Evolutionary conservation across 2,888 invertebrate species (phyloP), one percentile per base, ranked within the genome.

Genomic region (Heteropelma amictum): DNA sequence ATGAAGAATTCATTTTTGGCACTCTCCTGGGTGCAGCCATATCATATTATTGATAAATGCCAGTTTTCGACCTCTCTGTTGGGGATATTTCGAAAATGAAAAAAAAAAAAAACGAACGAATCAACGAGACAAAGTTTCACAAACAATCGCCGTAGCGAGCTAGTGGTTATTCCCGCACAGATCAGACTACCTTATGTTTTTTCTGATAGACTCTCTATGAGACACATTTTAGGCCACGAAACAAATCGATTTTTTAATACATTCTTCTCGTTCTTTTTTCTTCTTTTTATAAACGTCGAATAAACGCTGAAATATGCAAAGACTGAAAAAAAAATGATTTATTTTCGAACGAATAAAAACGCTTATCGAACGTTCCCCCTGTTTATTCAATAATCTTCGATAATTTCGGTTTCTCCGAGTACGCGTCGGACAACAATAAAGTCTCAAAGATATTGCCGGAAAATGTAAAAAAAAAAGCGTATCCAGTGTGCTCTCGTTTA

Each of bases 391-490:
- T n/a, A n/a, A n/a, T n/a, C n/a, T n/a, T n/a, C n/a, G n/a, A n/a
- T n/a, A n/a, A n/a, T n/a, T n/a, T n/a, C n/a, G n/a, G n/a, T n/a
- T n/a, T n/a, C n/a, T n/a, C n/a, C n/a, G n/a, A n/a, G n/a, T n/a
- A n/a, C n/a, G 2, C 8, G 19, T 26, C 33, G 6, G 26, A 42
- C 51, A 30, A 23, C 35, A 6, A 10, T n/a, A 65, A 61, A 65
- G 40, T 33, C 7, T 12, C 8, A 61, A 63, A 30, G 56, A 10
- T 38, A 64, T 19, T 3, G 28, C 10, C 49, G 54, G 42, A 63
- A 53, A 77, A 76, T 68, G 72, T 56, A 54, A 51, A 21, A n/a
- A 28, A 69, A 51, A 71, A 47, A 70, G 58, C 74, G 68, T 60
- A n/a, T n/a, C n/a, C n/a, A n/a, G n/a, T n/a, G n/a, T n/a, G n/a